phyloP scores from a whole-genome alignment of 2,888 invertebrate genomes.

The Leuctra nigra region DNA sequence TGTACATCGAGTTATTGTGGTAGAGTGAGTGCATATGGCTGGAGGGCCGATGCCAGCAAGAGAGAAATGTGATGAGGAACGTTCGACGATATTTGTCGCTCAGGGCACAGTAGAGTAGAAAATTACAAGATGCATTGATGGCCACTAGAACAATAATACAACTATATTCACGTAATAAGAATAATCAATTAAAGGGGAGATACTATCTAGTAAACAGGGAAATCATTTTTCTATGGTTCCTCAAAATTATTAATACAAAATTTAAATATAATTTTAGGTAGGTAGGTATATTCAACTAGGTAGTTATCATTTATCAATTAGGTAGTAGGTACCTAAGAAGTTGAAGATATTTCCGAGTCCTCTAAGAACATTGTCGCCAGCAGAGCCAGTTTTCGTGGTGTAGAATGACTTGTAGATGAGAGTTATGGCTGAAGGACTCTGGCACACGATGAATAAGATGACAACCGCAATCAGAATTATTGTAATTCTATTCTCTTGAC shows the following conservation, averaged over 20 bases:
- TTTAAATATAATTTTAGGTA: no score
- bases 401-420: conserved; percentile 47
- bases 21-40: conserved; percentile 1
- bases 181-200: no score
- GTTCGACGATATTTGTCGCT: conserved; percentile 66
- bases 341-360: conserved; percentile 68
- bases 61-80: conserved; percentile 36
- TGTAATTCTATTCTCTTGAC: conserved; percentile 66
- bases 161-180: no score
- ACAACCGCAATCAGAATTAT: conserved; percentile 70
- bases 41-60: conserved; percentile 28
- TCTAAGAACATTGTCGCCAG: conserved; percentile 39
- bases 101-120: conserved; percentile 68
- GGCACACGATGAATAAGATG: conserved; percentile 65
- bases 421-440: conserved; percentile 58
- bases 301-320: no score
- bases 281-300: no score
- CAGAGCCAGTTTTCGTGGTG: conserved; percentile 32
- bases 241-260: no score
- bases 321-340: no score
- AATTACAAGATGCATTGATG: conserved; percentile 69
- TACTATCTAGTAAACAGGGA: no score
- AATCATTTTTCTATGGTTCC: no score
- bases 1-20: conserved; percentile 10
- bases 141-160: no score